Evolutionary conservation across 2,888 invertebrate genomes (phyloP).

Genomic region (Sussaba pulchella): DNA sequence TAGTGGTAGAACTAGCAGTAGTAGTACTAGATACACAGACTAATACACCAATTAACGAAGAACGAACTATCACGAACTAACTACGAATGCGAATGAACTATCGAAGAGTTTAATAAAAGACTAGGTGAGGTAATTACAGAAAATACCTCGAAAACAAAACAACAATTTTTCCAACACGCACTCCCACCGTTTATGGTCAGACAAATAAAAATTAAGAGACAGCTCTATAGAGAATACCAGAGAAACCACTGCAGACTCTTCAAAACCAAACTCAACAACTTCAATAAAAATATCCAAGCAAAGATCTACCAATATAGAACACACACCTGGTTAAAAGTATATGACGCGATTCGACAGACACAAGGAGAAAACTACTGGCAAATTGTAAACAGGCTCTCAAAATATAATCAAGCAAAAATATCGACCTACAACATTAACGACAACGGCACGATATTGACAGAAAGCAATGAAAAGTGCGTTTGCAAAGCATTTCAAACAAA

Average conservation of each 20-base stretch:
- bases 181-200: conserved; percentile 9
- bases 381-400: conserved; percentile 31
- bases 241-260: neutral
- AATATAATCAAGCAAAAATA: conserved; percentile 5
- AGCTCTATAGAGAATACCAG: conserved; percentile 31
- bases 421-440: neutral
- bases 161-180: conserved; percentile 15
- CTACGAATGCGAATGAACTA: neutral
- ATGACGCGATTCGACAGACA: conserved; percentile 7
- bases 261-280: conserved; percentile 15
- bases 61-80: too few species aligned
- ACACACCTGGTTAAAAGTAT: conserved; percentile 41
- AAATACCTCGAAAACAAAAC: conserved; percentile 10
- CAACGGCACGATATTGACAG: neutral
- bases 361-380: conserved; percentile 50
- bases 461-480: conserved; percentile 27
- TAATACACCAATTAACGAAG: too few species aligned
- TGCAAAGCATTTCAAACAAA: conserved; percentile 33
- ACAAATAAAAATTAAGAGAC: conserved; percentile 27
- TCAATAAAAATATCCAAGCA: conserved; percentile 30
- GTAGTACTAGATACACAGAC: too few species aligned
- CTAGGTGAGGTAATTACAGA: neutral
- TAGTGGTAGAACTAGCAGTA: too few species aligned
- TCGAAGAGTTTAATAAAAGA: conserved; percentile 1
- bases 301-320: conserved; percentile 39